Conservation (phyloP, 2,113 vertebrate genomes). For the Sorex fumeus region DNA sequence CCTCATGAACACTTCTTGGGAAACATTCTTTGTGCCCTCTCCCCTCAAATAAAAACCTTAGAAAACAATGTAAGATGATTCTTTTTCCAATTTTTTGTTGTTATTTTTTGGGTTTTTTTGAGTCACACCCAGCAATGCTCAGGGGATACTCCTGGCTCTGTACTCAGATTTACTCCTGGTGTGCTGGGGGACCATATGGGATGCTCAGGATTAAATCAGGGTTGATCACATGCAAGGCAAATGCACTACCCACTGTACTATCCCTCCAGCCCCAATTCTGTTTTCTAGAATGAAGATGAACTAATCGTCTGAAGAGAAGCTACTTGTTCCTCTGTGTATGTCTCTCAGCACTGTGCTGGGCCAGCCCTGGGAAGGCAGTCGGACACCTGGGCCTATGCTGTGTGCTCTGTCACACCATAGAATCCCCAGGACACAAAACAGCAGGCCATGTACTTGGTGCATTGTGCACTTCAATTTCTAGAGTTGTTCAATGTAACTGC, state of each 20-base stretch:
- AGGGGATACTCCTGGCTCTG: too few relatives aligned
- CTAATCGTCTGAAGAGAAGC: neutral
- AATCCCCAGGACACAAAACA: neutral
- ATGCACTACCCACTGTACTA: too few relatives aligned
- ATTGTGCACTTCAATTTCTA: neutral
- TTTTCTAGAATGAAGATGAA: slow-evolving; percentile 11
- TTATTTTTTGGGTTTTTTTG: too few relatives aligned
- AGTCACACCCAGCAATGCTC: too few relatives aligned
- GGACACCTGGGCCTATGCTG: neutral
- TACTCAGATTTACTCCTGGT: too few relatives aligned
- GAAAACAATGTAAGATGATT: slow-evolving; percentile 27
- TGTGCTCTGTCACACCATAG: neutral
- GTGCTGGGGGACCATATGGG: too few relatives aligned
- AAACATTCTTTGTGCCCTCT: too few relatives aligned
- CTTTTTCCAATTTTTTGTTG: neutral
- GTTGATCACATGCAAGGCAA: too few relatives aligned
- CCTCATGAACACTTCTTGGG: too few relatives aligned
- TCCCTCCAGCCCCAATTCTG: too few relatives aligned
- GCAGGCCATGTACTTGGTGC: neutral
- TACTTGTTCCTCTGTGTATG: neutral
- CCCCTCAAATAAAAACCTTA: too few relatives aligned
- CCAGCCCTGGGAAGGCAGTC: neutral
- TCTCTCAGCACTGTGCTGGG: neutral
- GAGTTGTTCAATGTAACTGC: neutral
- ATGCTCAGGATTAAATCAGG: too few relatives aligned